phyloP scores from a whole-genome alignment of 2,888 invertebrate genomes.

The Calameuta pallipes region DNA sequence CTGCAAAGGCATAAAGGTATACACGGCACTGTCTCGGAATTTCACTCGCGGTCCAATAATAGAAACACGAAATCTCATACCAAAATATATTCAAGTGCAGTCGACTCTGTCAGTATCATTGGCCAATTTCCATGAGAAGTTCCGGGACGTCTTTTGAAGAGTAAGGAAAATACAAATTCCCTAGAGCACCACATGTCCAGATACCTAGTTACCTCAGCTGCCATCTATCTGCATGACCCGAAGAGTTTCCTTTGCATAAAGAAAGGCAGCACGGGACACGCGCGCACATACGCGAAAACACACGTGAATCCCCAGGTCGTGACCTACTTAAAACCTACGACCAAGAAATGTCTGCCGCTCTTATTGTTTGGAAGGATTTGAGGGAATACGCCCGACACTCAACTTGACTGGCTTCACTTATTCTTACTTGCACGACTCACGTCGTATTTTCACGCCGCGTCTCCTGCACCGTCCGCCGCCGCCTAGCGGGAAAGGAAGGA shows the following conservation, averaged over 20 bases:
- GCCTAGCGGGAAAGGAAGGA: slow-evolving; percentile 29
- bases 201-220: background rate
- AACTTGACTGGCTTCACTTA: slow-evolving; percentile 51
- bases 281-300: slow-evolving; percentile 6
- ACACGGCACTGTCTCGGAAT: background rate
- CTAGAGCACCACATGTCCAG: background rate
- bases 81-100: background rate
- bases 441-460: slow-evolving; percentile 42
- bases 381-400: slow-evolving; percentile 42
- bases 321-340: slow-evolving; percentile 19
- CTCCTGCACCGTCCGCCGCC: background rate
- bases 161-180: slow-evolving; percentile 22
- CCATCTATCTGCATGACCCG: background rate
- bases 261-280: slow-evolving; percentile 10
- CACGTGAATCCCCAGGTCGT: slow-evolving; percentile 6
- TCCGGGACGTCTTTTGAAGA: slow-evolving; percentile 36
- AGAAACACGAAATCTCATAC: background rate
- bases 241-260: slow-evolving; percentile 20
- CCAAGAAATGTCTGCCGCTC: slow-evolving; percentile 5
- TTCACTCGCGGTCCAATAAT: background rate
- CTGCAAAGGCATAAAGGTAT: background rate
- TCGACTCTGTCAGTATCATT: slow-evolving; percentile 32
- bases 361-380: slow-evolving; percentile 42
- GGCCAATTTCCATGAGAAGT: slow-evolving; percentile 41
- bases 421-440: slow-evolving; percentile 50